Evolutionary conservation across 2,888 invertebrate genomes (phyloP).

Genomic region (Teleogryllus oceanicus): DNA sequence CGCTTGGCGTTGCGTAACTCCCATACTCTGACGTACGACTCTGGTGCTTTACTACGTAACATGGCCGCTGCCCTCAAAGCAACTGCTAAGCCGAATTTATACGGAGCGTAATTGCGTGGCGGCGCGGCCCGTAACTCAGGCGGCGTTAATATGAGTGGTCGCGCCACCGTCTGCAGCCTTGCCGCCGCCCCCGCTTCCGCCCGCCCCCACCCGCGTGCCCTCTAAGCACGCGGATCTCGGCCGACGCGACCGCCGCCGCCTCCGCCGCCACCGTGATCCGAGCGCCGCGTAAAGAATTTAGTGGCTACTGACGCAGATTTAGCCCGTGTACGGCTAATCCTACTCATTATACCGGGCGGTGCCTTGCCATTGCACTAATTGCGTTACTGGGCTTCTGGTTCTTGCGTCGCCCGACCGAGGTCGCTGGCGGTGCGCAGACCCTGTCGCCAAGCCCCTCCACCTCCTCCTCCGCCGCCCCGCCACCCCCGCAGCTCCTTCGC

Average conservation of each 20-base stretch:
- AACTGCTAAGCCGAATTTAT: conserved; percentile 18
- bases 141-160: conserved; percentile 3
- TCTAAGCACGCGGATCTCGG: background rate
- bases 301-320: background rate
- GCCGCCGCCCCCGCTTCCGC: background rate
- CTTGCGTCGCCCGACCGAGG: background rate
- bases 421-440: background rate
- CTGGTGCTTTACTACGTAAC: background rate
- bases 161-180: background rate
- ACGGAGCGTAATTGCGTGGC: background rate
- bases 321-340: background rate
- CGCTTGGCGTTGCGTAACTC: background rate
- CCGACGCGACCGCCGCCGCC: background rate
- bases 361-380: background rate
- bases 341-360: background rate
- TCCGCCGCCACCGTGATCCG: background rate
- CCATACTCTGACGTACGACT: conserved; percentile 3
- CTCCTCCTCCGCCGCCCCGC: too few relatives aligned
- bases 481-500: too few relatives aligned
- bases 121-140: background rate
- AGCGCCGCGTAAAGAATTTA: background rate
- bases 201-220: background rate
- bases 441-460: too few relatives aligned
- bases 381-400: background rate
- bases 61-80: conserved; percentile 11